Evolutionary conservation across 2,888 invertebrate genomes (phyloP).

Genomic region (Cerastis rubricosa): DNA sequence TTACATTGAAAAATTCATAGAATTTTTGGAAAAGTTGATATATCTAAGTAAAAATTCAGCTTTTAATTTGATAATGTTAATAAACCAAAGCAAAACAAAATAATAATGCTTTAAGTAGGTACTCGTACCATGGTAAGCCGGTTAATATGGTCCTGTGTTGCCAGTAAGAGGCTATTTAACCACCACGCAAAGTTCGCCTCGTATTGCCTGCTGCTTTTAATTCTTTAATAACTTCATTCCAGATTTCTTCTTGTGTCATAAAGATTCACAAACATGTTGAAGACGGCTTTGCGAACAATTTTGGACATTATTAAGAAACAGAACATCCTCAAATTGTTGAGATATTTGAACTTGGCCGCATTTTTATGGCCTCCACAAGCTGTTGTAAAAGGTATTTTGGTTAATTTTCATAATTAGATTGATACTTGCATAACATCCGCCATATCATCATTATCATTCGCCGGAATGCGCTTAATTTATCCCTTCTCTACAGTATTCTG

Average conservation of each 20-base stretch:
- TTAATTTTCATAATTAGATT: neutral
- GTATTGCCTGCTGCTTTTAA: neutral
- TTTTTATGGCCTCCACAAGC: constrained; percentile 23
- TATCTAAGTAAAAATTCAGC: neutral
- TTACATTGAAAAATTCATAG: neutral
- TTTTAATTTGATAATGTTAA: too few species aligned
- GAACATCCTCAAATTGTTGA: constrained; percentile 25
- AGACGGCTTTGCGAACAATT: neutral
- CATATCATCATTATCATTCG: too few species aligned
- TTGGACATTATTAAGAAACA: neutral
- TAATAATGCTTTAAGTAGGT: too few species aligned
- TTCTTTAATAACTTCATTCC: neutral
- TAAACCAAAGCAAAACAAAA: too few species aligned
- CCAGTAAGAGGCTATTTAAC: neutral
- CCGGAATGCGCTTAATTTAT: too few species aligned
- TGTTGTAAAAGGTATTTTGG: constrained; percentile 25
- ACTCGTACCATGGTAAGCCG: too few species aligned
- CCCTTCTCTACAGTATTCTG: too few species aligned
- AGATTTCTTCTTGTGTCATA: neutral
- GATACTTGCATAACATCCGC: neutral
- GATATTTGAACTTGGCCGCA: neutral
- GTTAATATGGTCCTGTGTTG: too few species aligned
- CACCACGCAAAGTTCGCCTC: neutral
- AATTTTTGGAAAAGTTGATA: neutral
- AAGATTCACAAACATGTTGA: constrained; percentile 17